Conservation (phyloP, 1,140 invertebrate species). For the Apis laboriosa region DNA sequence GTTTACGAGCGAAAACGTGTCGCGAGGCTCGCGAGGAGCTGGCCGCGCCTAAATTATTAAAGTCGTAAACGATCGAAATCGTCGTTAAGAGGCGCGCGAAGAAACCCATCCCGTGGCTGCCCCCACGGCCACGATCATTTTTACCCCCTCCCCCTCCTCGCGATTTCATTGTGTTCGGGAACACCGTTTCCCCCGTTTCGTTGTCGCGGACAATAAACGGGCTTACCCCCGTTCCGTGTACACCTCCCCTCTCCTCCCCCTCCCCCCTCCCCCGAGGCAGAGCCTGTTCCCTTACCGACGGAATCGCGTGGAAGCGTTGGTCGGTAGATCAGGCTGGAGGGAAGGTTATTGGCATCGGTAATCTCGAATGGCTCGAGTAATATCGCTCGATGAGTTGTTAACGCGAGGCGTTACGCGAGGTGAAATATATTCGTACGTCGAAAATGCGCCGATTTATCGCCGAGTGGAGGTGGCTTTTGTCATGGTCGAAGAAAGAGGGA, state of each 20-base stretch:
- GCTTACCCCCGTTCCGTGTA: constrained; percentile 30
- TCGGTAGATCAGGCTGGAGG: constrained; percentile 31
- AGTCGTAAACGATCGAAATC: constrained; percentile 81
- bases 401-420: constrained; percentile 32
- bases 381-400: constrained; percentile 46
- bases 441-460: constrained; percentile 22
- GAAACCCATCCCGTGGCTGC: constrained; percentile 61
- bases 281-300: constrained; percentile 36
- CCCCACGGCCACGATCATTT: constrained; percentile 64
- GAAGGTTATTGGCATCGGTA: constrained; percentile 38
- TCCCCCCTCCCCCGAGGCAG: neutral
- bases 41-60: constrained; percentile 81
- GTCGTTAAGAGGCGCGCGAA: constrained; percentile 78
- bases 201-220: constrained; percentile 52
- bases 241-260: too few relatives aligned
- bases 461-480: too few relatives aligned
- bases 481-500: too few relatives aligned
- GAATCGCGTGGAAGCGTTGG: neutral
- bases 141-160: constrained; percentile 47
- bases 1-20: constrained; percentile 81
- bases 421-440: constrained; percentile 31
- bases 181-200: neutral
- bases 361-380: constrained; percentile 35
- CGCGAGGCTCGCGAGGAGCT: constrained; percentile 77
- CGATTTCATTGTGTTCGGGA: constrained; percentile 65